A percentile compares a stretch with the other conserved stretches of the same genome.
Conservation (phyloP, 2,113 vertebrate species). For the Archilochus colubris region DNA sequence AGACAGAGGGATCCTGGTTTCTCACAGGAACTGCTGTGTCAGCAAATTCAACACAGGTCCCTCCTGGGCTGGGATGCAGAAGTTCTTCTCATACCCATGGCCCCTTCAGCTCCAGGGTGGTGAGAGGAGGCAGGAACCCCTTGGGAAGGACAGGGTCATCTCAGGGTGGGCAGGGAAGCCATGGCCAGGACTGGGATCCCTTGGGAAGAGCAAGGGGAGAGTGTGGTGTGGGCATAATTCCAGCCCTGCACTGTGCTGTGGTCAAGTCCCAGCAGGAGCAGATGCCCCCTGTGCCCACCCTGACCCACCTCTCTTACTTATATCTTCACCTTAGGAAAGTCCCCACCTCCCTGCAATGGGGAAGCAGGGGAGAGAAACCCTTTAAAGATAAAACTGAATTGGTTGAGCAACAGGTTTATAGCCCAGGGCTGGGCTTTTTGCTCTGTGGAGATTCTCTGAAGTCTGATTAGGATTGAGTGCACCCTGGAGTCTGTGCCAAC, state of each 20-base stretch:
- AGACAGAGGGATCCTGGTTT: neutral
- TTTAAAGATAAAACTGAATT: neutral
- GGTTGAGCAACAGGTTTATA: neutral
- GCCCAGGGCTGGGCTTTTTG: neutral
- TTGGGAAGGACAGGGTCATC: fast-evolving
- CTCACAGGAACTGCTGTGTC: neutral
- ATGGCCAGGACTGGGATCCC: too few species aligned
- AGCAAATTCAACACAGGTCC: neutral
- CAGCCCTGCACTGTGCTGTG: fast-evolving
- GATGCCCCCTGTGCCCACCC: neutral
- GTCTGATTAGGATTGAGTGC: neutral
- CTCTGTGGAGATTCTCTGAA: neutral
- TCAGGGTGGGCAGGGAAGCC: too few species aligned
- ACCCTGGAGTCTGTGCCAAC: neutral
- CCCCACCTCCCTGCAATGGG: neutral
- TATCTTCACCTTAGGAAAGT: neutral
- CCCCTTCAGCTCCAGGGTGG: neutral
- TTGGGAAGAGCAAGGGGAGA: neutral
- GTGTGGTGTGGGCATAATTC: neutral
- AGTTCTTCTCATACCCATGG: neutral
- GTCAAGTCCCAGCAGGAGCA: neutral
- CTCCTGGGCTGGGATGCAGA: neutral
- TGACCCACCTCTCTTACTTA: neutral
- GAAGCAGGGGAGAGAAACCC: neutral
- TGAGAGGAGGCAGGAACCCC: fast-evolving